These are phyloP conservation scores for Drosophila melanogaster DNA, from an alignment of 1,140 invertebrate genomes.

Conservation along the genomic window Release_6_plus_ISO1_MT NT_033777.3:19519501-19520000, in stretches of 20 bases:
- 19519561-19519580: too few species aligned
- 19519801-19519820: slow-evolving; percentile 81
- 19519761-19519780: slow-evolving; percentile 20
- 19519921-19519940: slow-evolving; percentile 80
- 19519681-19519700: slow-evolving; percentile 71
- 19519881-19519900: slow-evolving; percentile 52
- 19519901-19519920: slow-evolving; percentile 80
- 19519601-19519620: slow-evolving; percentile 7
- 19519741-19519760: slow-evolving; percentile 16
- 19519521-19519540: too few species aligned
- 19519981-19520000: slow-evolving; percentile 39
- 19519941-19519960: slow-evolving; percentile 51
- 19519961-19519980: slow-evolving; percentile 37
- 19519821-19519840: slow-evolving; percentile 60
- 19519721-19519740: not conserved
- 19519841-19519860: slow-evolving; percentile 25
- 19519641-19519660: slow-evolving; percentile 65
- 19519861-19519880: slow-evolving; percentile 26
- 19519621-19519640: slow-evolving; percentile 51
- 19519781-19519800: slow-evolving; percentile 73
- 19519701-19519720: slow-evolving; percentile 56
- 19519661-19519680: slow-evolving; percentile 78
- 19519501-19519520: too few species aligned
- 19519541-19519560: too few species aligned
- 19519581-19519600: not conserved